These are phyloP conservation scores for Smittia aterrima DNA, from an alignment of 2,888 invertebrate species.

Conservation along the genomic window DNA sequence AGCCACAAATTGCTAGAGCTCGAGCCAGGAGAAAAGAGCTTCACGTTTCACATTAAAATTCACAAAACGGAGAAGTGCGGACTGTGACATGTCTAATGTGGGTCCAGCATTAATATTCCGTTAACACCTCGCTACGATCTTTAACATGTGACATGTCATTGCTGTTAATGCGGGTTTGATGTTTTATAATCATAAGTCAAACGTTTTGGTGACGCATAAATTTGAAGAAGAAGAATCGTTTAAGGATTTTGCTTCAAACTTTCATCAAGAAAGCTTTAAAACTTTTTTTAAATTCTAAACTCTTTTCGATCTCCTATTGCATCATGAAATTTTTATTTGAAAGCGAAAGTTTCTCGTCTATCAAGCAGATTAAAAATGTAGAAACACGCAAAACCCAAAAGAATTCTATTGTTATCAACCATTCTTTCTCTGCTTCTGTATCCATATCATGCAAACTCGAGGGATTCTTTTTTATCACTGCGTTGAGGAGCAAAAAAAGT, in stretches of 20 bases:
- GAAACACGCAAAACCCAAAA: background rate
- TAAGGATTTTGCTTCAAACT: background rate
- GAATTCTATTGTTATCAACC: background rate
- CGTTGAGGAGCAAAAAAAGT: background rate
- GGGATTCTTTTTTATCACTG: background rate
- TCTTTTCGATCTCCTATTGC: no score
- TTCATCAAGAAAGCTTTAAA: background rate
- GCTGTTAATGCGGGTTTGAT: slow-evolving; percentile 11
- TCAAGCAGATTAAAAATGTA: slow-evolving; percentile 12
- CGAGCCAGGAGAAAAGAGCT: no score
- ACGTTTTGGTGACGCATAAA: background rate
- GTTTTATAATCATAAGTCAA: background rate
- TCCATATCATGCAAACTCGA: background rate
- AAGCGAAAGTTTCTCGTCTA: background rate
- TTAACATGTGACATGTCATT: slow-evolving; percentile 24
- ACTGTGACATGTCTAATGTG: background rate
- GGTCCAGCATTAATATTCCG: slow-evolving; percentile 28
- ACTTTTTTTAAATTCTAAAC: no score
- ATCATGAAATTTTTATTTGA: no score
- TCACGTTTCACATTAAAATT: background rate
- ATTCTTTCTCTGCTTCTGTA: background rate
- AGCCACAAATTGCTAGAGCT: no score
- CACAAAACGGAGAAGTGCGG: background rate
- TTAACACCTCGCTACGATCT: slow-evolving; percentile 28
- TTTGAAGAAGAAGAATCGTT: background rate